Evolutionary conservation across 2,797 vertebrate species (phyloP).

Genomic region (Mastacembelus armatus): DNA sequence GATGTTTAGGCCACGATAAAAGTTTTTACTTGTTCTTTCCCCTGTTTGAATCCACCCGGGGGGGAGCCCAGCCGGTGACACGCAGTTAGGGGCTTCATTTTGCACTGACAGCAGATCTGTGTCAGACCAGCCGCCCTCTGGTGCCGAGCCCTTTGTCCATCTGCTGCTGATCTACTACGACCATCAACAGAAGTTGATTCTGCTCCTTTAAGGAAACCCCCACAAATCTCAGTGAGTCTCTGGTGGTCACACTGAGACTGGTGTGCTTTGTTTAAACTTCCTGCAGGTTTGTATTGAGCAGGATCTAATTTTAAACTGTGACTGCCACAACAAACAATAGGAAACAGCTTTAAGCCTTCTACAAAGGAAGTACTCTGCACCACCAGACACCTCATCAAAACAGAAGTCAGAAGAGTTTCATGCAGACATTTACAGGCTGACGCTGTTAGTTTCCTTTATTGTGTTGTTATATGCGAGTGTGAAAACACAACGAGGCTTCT

Average conservation of each 20-base stretch:
- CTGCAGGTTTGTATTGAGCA: slow-evolving; percentile 62
- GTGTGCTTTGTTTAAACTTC: slow-evolving; percentile 74
- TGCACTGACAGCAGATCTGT: slow-evolving; percentile 38
- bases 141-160: slow-evolving; percentile 9
- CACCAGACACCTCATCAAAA: background rate
- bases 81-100: background rate
- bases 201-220: slow-evolving; percentile 13
- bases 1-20: background rate
- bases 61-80: background rate
- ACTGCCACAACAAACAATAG: slow-evolving; percentile 56
- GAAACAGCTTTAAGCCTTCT: slow-evolving; percentile 14
- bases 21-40: background rate
- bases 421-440: background rate
- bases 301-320: slow-evolving; percentile 67
- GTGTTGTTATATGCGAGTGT: background rate
- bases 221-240: slow-evolving; percentile 45
- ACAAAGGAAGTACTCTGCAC: background rate
- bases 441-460: background rate
- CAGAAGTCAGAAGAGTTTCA: background rate
- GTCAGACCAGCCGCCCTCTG: slow-evolving; percentile 12
- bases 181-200: slow-evolving; percentile 5
- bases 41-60: background rate
- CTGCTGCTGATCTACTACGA: background rate
- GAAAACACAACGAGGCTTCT: background rate
- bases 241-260: slow-evolving; percentile 16